Evolutionary conservation across 1,140 invertebrate species (phyloP).

Genomic region (Lordiphosa stackelbergi): DNA sequence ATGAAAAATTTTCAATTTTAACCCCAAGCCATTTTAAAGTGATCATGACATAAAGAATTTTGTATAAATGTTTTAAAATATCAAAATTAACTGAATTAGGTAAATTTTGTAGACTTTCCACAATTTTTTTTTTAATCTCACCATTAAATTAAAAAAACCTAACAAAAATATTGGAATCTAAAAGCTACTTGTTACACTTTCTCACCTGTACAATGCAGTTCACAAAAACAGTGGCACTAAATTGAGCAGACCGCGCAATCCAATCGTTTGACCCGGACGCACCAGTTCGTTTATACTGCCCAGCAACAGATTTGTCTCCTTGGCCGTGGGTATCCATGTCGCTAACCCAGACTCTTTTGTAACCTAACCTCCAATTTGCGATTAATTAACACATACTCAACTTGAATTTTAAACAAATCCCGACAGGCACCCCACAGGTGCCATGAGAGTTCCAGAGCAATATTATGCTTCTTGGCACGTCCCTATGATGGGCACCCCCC

Average conservation of each 20-base stretch:
- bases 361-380: constrained; percentile 81
- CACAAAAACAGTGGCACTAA: constrained; percentile 99
- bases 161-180: no score
- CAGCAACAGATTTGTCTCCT: constrained; percentile 84
- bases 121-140: no score
- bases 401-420: constrained; percentile 94
- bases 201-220: constrained; percentile 95
- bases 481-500: constrained; percentile 88
- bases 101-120: no score
- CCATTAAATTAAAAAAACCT: no score
- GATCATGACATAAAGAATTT: no score
- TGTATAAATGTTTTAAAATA: no score
- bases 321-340: constrained; percentile 88
- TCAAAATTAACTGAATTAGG: no score
- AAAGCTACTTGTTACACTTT: background rate
- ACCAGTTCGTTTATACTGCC: constrained; percentile 87
- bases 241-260: constrained; percentile 94
- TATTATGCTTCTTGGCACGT: constrained; percentile 86
- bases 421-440: constrained; percentile 92
- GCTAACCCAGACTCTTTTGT: constrained; percentile 84
- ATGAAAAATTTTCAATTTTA: no score
- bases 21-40: no score
- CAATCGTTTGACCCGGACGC: constrained; percentile 89
- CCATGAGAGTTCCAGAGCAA: constrained; percentile 93
- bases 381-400: constrained; percentile 80